A percentile compares a stretch with the other conserved stretches of the same genome.
Evolutionary conservation across 2,113 vertebrate species (phyloP).

Genomic region (Psittacula cyanocephala): DNA sequence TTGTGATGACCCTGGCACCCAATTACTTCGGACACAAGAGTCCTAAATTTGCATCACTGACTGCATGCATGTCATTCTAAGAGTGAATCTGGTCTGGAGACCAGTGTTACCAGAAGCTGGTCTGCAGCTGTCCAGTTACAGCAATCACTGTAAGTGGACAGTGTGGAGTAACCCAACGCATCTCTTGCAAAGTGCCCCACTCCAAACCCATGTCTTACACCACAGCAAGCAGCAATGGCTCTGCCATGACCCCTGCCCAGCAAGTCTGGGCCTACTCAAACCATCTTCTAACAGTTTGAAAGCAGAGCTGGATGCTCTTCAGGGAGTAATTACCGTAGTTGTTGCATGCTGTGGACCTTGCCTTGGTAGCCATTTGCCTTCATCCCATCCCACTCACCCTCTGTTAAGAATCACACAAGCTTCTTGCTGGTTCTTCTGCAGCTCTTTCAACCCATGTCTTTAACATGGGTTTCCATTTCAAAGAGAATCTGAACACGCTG

Average conservation of each 20-base stretch:
- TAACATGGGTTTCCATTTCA: neutral
- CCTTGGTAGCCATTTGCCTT: neutral
- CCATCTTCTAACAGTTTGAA: too few species aligned
- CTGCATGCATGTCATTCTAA: rapidly evolving
- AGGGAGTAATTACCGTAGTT: neutral
- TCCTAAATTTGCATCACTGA: neutral
- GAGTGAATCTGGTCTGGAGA: neutral
- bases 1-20: neutral
- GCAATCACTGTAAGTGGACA: neutral
- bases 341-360: neutral
- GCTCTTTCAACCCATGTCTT: neutral
- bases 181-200: neutral
- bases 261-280: neutral
- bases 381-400: neutral
- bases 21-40: too few species aligned
- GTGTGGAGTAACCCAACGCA: rapidly evolving
- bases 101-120: neutral
- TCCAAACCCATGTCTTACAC: neutral
- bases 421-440: neutral
- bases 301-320: neutral
- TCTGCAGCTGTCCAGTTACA: neutral
- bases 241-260: neutral
- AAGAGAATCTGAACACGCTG: neutral
- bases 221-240: neutral
- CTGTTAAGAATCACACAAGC: neutral